These are phyloP conservation scores for Caenorhabditis afra DNA, from an alignment of 2,888 invertebrate genomes.

Conservation along the genomic window DNA sequence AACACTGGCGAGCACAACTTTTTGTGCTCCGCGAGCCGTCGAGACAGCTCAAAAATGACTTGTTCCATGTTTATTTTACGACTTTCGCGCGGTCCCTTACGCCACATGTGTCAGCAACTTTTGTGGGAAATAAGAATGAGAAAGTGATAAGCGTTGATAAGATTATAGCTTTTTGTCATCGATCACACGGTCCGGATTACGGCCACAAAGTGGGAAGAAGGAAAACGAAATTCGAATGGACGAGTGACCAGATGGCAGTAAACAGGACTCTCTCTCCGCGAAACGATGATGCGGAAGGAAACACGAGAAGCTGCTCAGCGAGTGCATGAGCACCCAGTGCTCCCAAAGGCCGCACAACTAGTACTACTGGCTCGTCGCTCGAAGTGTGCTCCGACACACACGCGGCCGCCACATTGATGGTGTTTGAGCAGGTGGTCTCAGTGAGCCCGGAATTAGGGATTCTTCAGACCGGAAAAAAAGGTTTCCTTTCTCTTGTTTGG, in stretches of 20 bases:
- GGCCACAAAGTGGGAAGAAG: slow-evolving; percentile 22
- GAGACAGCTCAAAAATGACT: slow-evolving; percentile 1
- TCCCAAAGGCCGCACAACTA: not conserved
- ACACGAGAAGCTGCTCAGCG: not conserved
- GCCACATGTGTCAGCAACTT: slow-evolving; percentile 26
- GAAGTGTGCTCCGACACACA: too few species aligned
- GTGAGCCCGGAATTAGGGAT: slow-evolving; percentile 6
- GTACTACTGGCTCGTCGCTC: too few species aligned
- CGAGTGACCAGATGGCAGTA: not conserved
- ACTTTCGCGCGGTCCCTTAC: slow-evolving; percentile 16
- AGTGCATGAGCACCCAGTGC: not conserved
- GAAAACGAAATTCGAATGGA: not conserved
- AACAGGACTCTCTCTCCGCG: not conserved
- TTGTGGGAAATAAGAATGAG: not conserved
- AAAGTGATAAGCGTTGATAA: slow-evolving; percentile 37
- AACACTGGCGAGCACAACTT: not conserved
- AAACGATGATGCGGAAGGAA: not conserved
- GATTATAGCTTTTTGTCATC: slow-evolving; percentile 42
- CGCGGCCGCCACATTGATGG: not conserved
- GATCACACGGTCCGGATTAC: slow-evolving; percentile 39
- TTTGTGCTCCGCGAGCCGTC: not conserved
- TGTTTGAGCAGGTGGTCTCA: slow-evolving; percentile 6
- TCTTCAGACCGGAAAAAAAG: not conserved
- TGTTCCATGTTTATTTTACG: slow-evolving; percentile 26
- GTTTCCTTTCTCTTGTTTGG: slow-evolving; percentile 10